phyloP scores from a whole-genome alignment of 2,113 vertebrate genomes.

The Oceanites oceanicus region DNA sequence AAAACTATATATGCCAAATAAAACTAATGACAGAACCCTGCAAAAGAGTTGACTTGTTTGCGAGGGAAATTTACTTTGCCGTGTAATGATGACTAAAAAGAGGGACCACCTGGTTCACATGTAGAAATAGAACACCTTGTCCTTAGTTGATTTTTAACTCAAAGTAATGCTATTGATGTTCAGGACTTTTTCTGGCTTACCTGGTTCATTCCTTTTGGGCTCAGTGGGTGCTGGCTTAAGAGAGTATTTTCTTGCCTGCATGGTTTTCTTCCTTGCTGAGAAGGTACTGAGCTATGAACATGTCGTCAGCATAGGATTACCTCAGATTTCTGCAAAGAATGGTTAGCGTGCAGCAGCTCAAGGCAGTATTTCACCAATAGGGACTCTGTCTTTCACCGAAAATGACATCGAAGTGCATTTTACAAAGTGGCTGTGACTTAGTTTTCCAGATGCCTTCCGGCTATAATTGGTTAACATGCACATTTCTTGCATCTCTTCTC shows the following conservation, averaged over 20 bases:
- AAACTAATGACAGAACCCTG: background rate
- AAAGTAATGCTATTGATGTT: background rate
- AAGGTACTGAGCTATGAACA: background rate
- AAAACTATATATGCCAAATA: background rate
- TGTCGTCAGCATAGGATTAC: background rate
- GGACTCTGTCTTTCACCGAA: background rate
- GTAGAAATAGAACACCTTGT: background rate
- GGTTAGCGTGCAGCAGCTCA: background rate
- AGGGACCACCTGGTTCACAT: background rate
- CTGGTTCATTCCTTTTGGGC: background rate
- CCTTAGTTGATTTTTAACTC: background rate
- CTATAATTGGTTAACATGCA: background rate
- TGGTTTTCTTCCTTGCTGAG: background rate
- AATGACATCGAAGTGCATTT: background rate
- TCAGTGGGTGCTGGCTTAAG: background rate
- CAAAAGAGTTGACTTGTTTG: background rate
- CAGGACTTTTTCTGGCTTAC: background rate
- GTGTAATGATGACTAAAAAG: background rate
- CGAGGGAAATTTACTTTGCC: background rate
- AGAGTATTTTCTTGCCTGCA: background rate
- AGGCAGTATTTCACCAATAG: background rate
- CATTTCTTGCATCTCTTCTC: background rate
- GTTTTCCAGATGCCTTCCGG: background rate
- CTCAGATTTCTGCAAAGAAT: background rate
- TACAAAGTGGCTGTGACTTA: background rate